phyloP scores from a whole-genome alignment of 2,888 invertebrate species.

The Perizoma flavofasciatum region DNA sequence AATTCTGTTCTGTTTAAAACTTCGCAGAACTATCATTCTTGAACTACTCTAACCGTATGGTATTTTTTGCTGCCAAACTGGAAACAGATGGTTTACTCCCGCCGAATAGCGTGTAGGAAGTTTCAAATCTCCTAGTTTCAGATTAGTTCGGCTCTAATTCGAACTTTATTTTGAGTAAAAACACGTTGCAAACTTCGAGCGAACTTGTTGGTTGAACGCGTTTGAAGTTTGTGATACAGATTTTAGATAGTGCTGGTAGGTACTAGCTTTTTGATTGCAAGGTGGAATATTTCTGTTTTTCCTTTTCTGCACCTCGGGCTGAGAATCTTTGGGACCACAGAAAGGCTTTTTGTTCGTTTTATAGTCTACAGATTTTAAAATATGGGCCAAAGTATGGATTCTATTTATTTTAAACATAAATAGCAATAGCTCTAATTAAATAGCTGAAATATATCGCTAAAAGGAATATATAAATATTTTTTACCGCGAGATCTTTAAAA shows the following conservation, averaged over 20 bases:
- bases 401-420: no score
- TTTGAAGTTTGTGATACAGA: slow-evolving; percentile 16
- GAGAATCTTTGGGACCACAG: no score
- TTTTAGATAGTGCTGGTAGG: background rate
- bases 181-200: slow-evolving; percentile 42
- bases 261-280: no score
- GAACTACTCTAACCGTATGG: background rate
- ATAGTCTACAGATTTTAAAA: no score
- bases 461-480: no score
- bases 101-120: slow-evolving; percentile 40
- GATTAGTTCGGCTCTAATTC: slow-evolving; percentile 50
- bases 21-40: slow-evolving; percentile 5
- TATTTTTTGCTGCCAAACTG: slow-evolving; percentile 25
- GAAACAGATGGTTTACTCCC: slow-evolving; percentile 34
- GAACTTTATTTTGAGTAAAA: slow-evolving; percentile 47
- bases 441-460: no score
- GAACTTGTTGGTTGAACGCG: slow-evolving; percentile 18
- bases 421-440: no score
- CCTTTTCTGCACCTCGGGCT: no score
- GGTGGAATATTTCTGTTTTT: no score
- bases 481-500: no score
- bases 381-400: no score
- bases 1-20: slow-evolving; percentile 3
- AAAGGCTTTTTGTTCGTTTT: no score
- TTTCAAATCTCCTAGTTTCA: slow-evolving; percentile 45